Conservation (phyloP, 2,797 vertebrate genomes). For the Enteromius trimaculatus region DNA sequence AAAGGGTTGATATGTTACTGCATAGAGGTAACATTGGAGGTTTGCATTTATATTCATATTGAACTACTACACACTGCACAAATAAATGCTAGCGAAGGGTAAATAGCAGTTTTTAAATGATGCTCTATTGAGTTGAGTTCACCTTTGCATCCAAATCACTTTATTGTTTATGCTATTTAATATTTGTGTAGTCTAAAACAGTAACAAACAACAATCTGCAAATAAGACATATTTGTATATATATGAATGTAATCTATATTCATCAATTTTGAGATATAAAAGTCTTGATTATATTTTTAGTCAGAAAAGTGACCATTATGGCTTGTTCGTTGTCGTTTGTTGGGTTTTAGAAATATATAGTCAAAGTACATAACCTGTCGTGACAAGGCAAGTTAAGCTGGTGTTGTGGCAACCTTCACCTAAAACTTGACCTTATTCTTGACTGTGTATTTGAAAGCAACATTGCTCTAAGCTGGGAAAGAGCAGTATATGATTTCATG, state of each 20-base stretch:
- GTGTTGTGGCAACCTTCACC: conserved; percentile 20
- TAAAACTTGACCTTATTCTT: conserved; percentile 14
- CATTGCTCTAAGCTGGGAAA: not conserved
- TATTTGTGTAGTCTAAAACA: not conserved
- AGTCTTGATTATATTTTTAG: not conserved
- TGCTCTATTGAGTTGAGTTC: not conserved
- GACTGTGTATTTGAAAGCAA: not conserved
- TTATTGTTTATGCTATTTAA: not conserved
- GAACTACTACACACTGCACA: not conserved
- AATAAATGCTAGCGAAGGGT: not conserved
- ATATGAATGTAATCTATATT: not conserved
- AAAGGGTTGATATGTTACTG: not conserved
- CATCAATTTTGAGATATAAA: not conserved
- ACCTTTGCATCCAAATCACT: not conserved
- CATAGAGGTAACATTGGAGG: not conserved
- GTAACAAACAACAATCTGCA: not conserved
- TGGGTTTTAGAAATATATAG: conserved; percentile 13
- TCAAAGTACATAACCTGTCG: conserved; percentile 6
- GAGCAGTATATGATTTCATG: conserved; percentile 20
- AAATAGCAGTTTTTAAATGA: not conserved
- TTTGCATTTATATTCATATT: not conserved
- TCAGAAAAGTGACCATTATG: not conserved
- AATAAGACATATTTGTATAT: not conserved
- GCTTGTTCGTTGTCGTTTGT: conserved; percentile 10
- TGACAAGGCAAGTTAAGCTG: conserved; percentile 10